Evolutionary conservation across 2,888 invertebrate species (phyloP).

Genomic region (Troides oblongomaculatus): DNA sequence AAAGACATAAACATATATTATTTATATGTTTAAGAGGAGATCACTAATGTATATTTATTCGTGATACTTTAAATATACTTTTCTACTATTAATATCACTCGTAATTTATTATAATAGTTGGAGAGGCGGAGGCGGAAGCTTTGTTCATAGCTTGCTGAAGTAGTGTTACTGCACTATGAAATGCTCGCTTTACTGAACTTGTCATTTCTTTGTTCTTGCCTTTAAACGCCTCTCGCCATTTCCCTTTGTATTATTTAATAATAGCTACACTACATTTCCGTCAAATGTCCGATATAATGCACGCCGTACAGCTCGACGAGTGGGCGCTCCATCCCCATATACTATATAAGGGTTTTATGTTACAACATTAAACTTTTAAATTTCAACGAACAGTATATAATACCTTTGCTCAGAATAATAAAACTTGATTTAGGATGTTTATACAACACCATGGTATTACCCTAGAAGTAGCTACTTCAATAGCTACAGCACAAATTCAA

Average conservation of each 20-base stretch:
- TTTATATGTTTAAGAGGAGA: background rate
- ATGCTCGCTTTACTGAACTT: constrained; percentile 3
- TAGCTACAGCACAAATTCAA: too few relatives aligned
- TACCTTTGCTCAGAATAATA: too few relatives aligned
- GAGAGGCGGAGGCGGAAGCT: background rate
- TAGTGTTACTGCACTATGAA: background rate
- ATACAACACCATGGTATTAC: too few relatives aligned
- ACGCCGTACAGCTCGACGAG: background rate
- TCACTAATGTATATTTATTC: background rate
- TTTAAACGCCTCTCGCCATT: constrained; percentile 7
- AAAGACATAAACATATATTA: background rate
- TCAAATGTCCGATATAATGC: constrained; percentile 2
- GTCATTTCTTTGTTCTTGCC: constrained; percentile 24
- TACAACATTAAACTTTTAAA: background rate
- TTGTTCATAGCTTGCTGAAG: constrained; percentile 2
- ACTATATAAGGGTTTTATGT: background rate
- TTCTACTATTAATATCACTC: background rate
- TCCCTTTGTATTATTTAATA: constrained; percentile 12
- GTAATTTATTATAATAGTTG: background rate
- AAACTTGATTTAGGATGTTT: too few relatives aligned
- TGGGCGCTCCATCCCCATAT: background rate
- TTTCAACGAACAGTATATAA: background rate
- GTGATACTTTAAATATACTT: background rate
- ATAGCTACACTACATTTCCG: constrained; percentile 7
- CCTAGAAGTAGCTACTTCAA: too few relatives aligned